Percentiles rank a stretch among this genome's conserved stretches.
These are phyloP conservation scores for Papilio dardanus DNA, from an alignment of 1,140 invertebrate genomes.

Conservation along the genomic window DNA sequence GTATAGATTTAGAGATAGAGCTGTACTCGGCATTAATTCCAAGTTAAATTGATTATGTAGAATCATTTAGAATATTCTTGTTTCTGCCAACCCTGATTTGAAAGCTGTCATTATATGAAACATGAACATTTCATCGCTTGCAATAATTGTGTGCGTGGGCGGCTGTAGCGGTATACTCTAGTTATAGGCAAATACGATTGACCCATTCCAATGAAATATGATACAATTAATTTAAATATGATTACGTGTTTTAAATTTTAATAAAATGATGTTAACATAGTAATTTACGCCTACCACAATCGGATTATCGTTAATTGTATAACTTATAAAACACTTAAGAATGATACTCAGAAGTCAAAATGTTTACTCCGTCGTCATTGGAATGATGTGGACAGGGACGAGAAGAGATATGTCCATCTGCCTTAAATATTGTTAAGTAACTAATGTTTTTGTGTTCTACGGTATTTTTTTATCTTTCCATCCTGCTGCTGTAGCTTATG, in stretches of 20 bases:
- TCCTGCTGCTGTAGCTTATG: too few species aligned
- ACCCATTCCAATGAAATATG: background rate
- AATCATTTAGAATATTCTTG: background rate
- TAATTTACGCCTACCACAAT: background rate
- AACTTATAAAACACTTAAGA: too few species aligned
- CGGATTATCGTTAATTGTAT: too few species aligned
- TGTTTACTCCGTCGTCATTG: too few species aligned
- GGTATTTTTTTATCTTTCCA: too few species aligned
- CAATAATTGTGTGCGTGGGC: background rate
- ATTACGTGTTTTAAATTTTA: background rate
- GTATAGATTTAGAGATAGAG: too few species aligned
- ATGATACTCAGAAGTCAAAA: too few species aligned
- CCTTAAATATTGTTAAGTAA: too few species aligned
- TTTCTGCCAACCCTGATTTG: constrained; percentile 1
- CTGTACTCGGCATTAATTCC: too few species aligned
- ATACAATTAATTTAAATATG: background rate
- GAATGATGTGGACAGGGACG: too few species aligned
- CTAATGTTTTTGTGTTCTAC: too few species aligned
- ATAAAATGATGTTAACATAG: background rate
- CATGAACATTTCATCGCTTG: background rate
- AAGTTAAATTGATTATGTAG: background rate
- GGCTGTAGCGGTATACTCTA: background rate
- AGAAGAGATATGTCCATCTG: too few species aligned
- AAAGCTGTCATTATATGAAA: constrained; percentile 1
- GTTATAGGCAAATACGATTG: background rate